Conservation (phyloP, 2,888 invertebrate genomes). For the Nephrotoma flavescens region DNA sequence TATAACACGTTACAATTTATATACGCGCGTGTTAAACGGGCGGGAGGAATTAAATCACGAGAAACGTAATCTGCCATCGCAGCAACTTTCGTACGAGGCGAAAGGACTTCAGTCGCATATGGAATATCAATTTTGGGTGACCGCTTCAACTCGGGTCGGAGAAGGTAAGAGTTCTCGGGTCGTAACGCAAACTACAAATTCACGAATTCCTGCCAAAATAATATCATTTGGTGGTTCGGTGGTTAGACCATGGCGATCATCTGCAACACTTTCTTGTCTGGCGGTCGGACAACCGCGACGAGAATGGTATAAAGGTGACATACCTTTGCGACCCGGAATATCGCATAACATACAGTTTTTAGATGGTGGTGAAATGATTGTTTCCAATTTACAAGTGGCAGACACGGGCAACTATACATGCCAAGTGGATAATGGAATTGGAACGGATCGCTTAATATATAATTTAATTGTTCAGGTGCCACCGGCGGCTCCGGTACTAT, state of each 20-base stretch:
- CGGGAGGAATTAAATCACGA: slow-evolving; percentile 53
- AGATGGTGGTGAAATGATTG: slow-evolving; percentile 48
- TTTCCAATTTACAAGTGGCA: slow-evolving; percentile 45
- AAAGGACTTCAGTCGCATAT: slow-evolving; percentile 51
- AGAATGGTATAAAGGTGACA: slow-evolving; percentile 48
- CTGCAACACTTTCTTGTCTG: slow-evolving; percentile 46
- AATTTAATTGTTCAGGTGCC: slow-evolving; percentile 57
- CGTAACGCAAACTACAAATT: slow-evolving; percentile 48
- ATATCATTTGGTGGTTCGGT: slow-evolving; percentile 54
- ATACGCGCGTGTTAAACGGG: slow-evolving; percentile 51
- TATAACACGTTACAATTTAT: slow-evolving; percentile 59
- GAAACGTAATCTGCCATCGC: slow-evolving; percentile 46
- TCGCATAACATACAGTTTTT: slow-evolving; percentile 45
- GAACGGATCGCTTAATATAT: slow-evolving; percentile 49
- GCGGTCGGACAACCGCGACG: slow-evolving; percentile 50
- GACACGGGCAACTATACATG: slow-evolving; percentile 61
- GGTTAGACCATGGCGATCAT: slow-evolving; percentile 50
- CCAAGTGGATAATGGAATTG: slow-evolving; percentile 50
- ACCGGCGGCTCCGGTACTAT: slow-evolving; percentile 55
- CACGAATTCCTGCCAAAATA: slow-evolving; percentile 50
- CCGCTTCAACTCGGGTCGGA: slow-evolving; percentile 60
- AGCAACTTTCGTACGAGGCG: slow-evolving; percentile 48
- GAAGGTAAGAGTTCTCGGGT: slow-evolving; percentile 60
- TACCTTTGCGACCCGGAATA: slow-evolving; percentile 40
- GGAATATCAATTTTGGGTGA: slow-evolving; percentile 67